phyloP scores from a whole-genome alignment of 64 coral and sea anemone species.

The Hydrozoanthus tunicans region DNA sequence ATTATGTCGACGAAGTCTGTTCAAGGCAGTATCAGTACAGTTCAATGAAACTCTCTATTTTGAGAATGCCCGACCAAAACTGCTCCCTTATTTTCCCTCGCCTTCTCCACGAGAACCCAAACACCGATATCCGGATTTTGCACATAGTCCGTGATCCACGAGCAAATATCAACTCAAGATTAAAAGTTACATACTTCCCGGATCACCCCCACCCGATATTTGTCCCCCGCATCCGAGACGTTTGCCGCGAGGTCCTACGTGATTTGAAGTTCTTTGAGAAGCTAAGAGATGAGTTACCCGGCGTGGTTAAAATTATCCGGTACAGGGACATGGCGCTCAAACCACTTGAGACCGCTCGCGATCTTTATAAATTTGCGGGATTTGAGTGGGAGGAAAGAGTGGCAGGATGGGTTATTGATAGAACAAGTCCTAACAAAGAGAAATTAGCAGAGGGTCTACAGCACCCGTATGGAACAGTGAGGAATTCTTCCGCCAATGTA shows the following conservation, averaged over 20 bases:
- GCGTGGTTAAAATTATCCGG: slow-evolving; percentile 36
- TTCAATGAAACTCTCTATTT: slow-evolving; percentile 52
- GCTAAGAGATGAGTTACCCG: slow-evolving; percentile 5
- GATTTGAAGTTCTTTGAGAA: slow-evolving; percentile 59
- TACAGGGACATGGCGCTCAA: slow-evolving; percentile 58
- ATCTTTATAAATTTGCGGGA: slow-evolving; percentile 72
- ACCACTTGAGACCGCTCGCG: slow-evolving; percentile 39
- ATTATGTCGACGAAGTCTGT: slow-evolving; percentile 34
- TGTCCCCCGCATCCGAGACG: not conserved
- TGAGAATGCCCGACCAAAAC: slow-evolving; percentile 53
- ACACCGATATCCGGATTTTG: slow-evolving; percentile 55
- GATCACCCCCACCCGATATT: slow-evolving; percentile 19
- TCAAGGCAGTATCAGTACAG: slow-evolving; percentile 47
- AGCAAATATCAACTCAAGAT: slow-evolving; percentile 61
- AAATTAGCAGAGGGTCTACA: slow-evolving; percentile 1
- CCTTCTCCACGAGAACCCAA: slow-evolving; percentile 44
- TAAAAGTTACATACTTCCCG: slow-evolving; percentile 25
- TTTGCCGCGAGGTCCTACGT: slow-evolving; percentile 51
- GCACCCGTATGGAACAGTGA: slow-evolving; percentile 32
- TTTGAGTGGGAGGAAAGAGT: slow-evolving; percentile 54
- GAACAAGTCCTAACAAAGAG: slow-evolving; percentile 58
- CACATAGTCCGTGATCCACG: slow-evolving; percentile 75
- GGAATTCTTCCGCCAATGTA: slow-evolving; percentile 57
- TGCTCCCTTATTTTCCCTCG: slow-evolving; percentile 53
- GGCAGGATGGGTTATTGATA: slow-evolving; percentile 43